A percentile compares a stretch with the other conserved stretches of the same genome.
phyloP scores from a whole-genome alignment of 2,888 invertebrate species.

The Leistus spinibarbis region DNA sequence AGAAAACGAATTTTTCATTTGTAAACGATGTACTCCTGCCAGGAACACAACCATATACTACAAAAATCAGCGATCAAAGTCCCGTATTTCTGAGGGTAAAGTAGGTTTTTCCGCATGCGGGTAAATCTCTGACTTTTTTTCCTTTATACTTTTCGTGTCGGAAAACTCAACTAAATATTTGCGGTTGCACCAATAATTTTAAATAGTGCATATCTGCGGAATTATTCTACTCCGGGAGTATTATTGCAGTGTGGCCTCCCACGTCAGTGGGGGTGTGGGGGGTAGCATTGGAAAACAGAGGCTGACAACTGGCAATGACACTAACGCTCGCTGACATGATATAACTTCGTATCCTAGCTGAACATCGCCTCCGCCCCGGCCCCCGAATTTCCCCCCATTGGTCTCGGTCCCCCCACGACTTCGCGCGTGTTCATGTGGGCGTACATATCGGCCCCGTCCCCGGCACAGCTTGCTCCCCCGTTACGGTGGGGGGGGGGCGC shows the following conservation, averaged over 20 bases:
- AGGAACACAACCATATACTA: no score
- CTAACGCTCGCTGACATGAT: constrained; percentile 49
- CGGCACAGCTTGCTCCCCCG: background rate
- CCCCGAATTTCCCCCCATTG: background rate
- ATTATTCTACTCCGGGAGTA: background rate
- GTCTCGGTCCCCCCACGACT: background rate
- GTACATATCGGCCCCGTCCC: background rate
- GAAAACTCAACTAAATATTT: no score
- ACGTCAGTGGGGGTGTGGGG: background rate
- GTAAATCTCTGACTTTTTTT: no score
- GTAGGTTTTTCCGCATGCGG: no score
- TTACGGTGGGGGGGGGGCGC: background rate
- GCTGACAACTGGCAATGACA: constrained; percentile 49
- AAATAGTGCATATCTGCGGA: background rate
- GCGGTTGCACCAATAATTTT: background rate
- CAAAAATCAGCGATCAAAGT: no score
- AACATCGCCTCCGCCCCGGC: background rate
- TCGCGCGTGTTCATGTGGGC: background rate
- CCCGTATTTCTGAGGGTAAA: no score
- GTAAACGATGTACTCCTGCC: no score
- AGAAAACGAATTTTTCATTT: no score
- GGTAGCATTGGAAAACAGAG: constrained; percentile 21
- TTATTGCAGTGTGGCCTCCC: background rate
- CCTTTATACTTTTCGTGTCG: no score
- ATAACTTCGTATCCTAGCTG: constrained; percentile 42